phyloP scores from a whole-genome alignment of 1,140 invertebrate genomes.

The Mercenaria mercenaria region DNA sequence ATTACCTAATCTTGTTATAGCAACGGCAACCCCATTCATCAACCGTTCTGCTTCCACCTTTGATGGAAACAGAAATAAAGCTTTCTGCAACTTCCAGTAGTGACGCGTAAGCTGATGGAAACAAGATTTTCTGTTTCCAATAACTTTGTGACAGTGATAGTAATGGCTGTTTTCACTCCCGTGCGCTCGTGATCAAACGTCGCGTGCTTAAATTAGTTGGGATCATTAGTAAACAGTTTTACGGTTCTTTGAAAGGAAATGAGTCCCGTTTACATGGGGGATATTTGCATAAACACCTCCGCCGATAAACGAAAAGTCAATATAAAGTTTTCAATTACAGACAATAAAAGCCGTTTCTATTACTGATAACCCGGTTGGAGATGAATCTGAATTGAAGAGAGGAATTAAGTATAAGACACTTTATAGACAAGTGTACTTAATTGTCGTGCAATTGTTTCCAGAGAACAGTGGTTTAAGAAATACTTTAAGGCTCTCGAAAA shows the following conservation, averaged over 20 bases:
- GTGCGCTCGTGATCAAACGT: conserved; percentile 52
- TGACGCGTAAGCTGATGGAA: conserved; percentile 22
- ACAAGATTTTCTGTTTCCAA: conserved; percentile 60
- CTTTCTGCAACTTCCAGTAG: background rate
- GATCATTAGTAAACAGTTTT: conserved; percentile 68
- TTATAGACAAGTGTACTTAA: conserved; percentile 60
- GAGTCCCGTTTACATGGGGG: conserved; percentile 62
- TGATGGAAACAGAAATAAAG: conserved; percentile 32
- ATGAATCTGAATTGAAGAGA: conserved; percentile 55
- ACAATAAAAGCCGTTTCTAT: conserved; percentile 55
- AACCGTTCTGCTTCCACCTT: background rate
- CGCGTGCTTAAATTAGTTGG: conserved; percentile 67
- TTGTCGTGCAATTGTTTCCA: conserved; percentile 53
- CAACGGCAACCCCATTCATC: conserved; percentile 34
- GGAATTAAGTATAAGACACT: conserved; percentile 64
- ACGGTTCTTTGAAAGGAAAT: conserved; percentile 63
- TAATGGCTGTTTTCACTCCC: conserved; percentile 51
- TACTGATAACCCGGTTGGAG: conserved; percentile 22
- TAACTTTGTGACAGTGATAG: conserved; percentile 46
- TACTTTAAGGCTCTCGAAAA: conserved; percentile 44
- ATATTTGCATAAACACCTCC: conserved; percentile 70
- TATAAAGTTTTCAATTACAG: conserved; percentile 69
- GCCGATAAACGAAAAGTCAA: conserved; percentile 68
- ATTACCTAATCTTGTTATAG: conserved; percentile 58
- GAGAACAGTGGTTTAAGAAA: conserved; percentile 9